A percentile compares a stretch with the other conserved stretches of the same genome.
Evolutionary conservation across 2,113 vertebrate species (phyloP).

Genomic region (Scolopax mira): DNA sequence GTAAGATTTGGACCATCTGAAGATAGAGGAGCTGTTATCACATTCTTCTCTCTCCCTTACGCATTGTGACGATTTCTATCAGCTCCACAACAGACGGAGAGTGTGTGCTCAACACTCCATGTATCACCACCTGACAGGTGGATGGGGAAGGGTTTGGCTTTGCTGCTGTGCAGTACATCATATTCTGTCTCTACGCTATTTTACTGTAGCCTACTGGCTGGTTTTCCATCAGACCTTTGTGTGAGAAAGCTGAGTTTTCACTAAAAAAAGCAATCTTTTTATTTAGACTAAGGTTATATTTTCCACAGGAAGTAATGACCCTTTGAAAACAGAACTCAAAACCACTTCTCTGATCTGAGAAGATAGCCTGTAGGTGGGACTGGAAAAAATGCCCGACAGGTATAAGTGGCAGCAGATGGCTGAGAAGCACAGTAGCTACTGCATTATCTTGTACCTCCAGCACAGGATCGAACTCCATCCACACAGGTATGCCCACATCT

Average conservation of each 20-base stretch:
- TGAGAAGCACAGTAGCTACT: background rate
- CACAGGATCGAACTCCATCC: no score
- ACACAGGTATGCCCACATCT: no score
- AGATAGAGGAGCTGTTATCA: background rate
- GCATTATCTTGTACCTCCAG: background rate
- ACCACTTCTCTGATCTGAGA: background rate
- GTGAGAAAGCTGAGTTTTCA: background rate
- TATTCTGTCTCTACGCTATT: background rate
- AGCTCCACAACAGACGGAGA: background rate
- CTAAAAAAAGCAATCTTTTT: background rate
- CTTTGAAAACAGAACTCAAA: background rate
- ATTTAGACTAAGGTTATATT: background rate
- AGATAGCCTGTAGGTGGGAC: background rate
- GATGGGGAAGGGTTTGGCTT: background rate
- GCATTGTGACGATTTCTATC: background rate
- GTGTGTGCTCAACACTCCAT: accelerated
- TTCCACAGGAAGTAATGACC: background rate
- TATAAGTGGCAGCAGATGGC: background rate
- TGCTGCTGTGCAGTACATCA: background rate
- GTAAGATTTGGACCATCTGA: background rate
- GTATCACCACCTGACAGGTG: background rate
- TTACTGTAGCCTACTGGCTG: background rate
- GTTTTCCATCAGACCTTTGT: background rate
- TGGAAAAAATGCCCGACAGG: background rate
- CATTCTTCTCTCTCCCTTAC: background rate